These are phyloP conservation scores for Kryptopterus vitreolus DNA, from an alignment of 2,797 vertebrate genomes.

Conservation along the genomic window DNA sequence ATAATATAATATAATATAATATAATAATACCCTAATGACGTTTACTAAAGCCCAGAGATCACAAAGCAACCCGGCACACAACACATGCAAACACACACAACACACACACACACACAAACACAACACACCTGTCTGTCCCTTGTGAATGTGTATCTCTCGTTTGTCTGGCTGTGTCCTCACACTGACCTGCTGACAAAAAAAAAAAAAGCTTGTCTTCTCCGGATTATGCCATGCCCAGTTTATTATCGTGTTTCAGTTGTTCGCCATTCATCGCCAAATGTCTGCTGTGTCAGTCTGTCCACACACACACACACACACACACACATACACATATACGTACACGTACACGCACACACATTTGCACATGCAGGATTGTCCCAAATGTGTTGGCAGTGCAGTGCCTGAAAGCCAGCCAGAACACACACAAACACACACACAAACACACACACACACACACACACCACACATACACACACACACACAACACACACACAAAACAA, in stretches of 20 bases:
- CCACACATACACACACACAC: not conserved
- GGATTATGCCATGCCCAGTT: conserved; percentile 6
- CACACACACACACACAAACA: too few species aligned
- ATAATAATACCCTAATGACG: not conserved
- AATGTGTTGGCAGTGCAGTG: conserved; percentile 1
- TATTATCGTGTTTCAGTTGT: too few species aligned
- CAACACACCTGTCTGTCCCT: not conserved
- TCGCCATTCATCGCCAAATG: too few species aligned
- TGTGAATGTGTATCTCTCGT: conserved; percentile 1
- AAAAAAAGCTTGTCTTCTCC: too few species aligned
- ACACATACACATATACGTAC: conserved; percentile 9
- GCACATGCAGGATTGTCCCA: conserved; percentile 2
- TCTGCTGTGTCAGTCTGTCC: conserved; percentile 8
- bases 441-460: not conserved
- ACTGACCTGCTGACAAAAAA: conserved; percentile 15
- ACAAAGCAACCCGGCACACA: not conserved
- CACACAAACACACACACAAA: not conserved
- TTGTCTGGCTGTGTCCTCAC: conserved; percentile 5
- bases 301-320: not conserved
- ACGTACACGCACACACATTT: not conserved
- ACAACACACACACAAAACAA: not conserved
- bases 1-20: not conserved
- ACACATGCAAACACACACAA: not conserved
- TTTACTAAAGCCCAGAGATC: not conserved
- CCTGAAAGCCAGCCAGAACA: conserved; percentile 1